phyloP scores from a whole-genome alignment of 2,888 invertebrate species.

The Brachyptera risi region DNA sequence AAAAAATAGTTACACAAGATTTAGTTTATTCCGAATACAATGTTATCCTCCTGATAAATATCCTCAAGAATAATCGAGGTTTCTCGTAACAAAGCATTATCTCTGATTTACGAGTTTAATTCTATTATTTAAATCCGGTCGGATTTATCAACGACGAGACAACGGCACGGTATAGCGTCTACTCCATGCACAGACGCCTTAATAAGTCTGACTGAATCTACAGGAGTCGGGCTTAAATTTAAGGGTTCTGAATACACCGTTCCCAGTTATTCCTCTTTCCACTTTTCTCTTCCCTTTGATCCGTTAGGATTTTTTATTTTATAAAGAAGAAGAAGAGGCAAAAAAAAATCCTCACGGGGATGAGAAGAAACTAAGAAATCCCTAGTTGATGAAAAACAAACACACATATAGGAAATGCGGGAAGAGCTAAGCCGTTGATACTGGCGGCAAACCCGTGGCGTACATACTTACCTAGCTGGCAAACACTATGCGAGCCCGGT shows the following conservation, averaged over 20 bases:
- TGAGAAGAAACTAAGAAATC: constrained; percentile 31
- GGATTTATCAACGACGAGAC: not conserved
- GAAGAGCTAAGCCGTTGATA: constrained; percentile 16
- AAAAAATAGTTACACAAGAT: too few species aligned
- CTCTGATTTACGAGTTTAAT: not conserved
- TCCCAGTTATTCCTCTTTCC: constrained; percentile 8
- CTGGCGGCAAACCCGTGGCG: not conserved
- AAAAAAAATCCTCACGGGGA: constrained; percentile 10
- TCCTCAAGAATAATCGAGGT: too few species aligned
- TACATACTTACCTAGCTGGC: not conserved
- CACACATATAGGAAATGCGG: constrained; percentile 19
- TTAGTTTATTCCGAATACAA: too few species aligned
- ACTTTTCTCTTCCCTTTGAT: constrained; percentile 3
- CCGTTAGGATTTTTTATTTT: constrained; percentile 21
- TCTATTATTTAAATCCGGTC: not conserved
- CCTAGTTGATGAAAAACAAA: constrained; percentile 34
- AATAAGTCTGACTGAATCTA: too few species aligned
- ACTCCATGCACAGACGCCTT: too few species aligned
- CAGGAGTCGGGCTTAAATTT: constrained; percentile 11
- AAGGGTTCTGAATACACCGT: constrained; percentile 1
- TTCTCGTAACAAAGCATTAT: too few species aligned
- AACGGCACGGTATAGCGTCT: not conserved
- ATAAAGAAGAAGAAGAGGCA: constrained; percentile 8
- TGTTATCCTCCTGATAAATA: too few species aligned
- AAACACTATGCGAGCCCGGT: not conserved